phyloP scores from a whole-genome alignment of 2,888 invertebrate genomes.

The Hemithea aestivaria region DNA sequence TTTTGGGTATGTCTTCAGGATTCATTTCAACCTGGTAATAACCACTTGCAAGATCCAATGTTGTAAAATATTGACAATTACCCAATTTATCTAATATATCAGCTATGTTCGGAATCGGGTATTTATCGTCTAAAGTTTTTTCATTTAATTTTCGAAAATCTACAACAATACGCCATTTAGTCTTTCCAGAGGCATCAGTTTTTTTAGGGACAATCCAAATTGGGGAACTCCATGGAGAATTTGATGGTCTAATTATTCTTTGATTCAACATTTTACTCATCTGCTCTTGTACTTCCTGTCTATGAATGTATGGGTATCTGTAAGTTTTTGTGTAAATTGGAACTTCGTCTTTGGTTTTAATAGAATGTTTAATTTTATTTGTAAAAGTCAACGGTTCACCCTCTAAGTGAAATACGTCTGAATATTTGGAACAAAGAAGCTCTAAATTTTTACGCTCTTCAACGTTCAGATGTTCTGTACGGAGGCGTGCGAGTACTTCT shows the following conservation, averaged over 20 bases:
- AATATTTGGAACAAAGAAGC: conserved; percentile 19
- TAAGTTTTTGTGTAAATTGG: conserved; percentile 18
- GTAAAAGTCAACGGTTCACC: conserved; percentile 20
- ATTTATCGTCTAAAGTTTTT: conserved; percentile 9
- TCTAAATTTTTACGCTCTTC: conserved; percentile 31
- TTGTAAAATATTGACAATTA: conserved; percentile 1
- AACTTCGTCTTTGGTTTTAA: conserved; percentile 10
- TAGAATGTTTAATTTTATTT: conserved; percentile 8
- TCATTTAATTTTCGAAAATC: conserved; percentile 12
- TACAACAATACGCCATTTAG: conserved; percentile 10
- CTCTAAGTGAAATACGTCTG: conserved; percentile 26
- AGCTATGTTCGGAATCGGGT: conserved; percentile 5
- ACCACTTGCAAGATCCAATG: conserved; percentile 7
- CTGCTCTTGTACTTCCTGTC: conserved; percentile 17
- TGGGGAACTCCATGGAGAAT: conserved; percentile 6
- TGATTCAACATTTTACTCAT: conserved; percentile 19
- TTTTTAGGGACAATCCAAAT: conserved; percentile 8
- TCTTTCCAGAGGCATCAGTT: conserved; percentile 1
- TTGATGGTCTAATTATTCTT: conserved; percentile 9
- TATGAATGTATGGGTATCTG: conserved; percentile 13
- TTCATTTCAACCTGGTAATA: conserved; percentile 10
- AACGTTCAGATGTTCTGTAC: conserved; percentile 32
- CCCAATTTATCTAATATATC: conserved; percentile 2
- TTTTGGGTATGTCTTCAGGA: conserved; percentile 10
- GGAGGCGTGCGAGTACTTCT: conserved; percentile 26